A percentile compares a stretch with the other conserved stretches of the same genome.
These are phyloP conservation scores for Spilosoma lubricipeda DNA, from an alignment of 2,888 invertebrate genomes.

Conservation along the genomic window DNA sequence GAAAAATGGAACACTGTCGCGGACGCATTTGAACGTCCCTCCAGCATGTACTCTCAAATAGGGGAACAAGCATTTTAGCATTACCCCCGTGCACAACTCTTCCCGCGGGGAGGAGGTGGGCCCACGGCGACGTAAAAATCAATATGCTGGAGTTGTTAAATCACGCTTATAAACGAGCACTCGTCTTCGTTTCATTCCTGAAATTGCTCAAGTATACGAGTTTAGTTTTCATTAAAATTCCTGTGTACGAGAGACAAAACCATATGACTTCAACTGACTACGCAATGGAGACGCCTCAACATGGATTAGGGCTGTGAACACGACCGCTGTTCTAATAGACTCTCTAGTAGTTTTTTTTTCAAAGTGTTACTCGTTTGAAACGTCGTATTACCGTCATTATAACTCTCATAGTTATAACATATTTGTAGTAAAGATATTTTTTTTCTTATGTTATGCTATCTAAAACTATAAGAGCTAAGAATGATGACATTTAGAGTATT, in stretches of 20 bases:
- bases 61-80: slow-evolving; percentile 87
- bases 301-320: slow-evolving; percentile 12
- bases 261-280: slow-evolving; percentile 25
- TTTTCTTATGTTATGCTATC: neutral
- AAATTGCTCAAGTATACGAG: slow-evolving; percentile 78
- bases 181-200: slow-evolving; percentile 87
- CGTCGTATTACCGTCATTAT: neutral
- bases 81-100: slow-evolving; percentile 87
- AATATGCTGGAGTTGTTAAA: slow-evolving; percentile 92
- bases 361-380: neutral
- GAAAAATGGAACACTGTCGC: slow-evolving; percentile 62
- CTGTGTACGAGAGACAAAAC: slow-evolving; percentile 43
- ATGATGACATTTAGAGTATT: slow-evolving; percentile 41
- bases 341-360: neutral
- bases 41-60: slow-evolving; percentile 87
- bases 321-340: slow-evolving; percentile 5
- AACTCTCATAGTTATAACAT: neutral
- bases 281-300: slow-evolving; percentile 16
- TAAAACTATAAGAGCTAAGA: slow-evolving; percentile 37
- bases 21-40: slow-evolving; percentile 75
- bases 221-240: slow-evolving; percentile 65
- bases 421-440: neutral
- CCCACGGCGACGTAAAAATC: slow-evolving; percentile 87
- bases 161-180: slow-evolving; percentile 89
- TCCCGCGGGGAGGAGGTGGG: slow-evolving; percentile 84